A percentile compares a stretch with the other conserved stretches of the same genome.
These are phyloP conservation scores for Syrista parreyssii DNA, from an alignment of 2,888 invertebrate species.

Conservation along the genomic window DNA sequence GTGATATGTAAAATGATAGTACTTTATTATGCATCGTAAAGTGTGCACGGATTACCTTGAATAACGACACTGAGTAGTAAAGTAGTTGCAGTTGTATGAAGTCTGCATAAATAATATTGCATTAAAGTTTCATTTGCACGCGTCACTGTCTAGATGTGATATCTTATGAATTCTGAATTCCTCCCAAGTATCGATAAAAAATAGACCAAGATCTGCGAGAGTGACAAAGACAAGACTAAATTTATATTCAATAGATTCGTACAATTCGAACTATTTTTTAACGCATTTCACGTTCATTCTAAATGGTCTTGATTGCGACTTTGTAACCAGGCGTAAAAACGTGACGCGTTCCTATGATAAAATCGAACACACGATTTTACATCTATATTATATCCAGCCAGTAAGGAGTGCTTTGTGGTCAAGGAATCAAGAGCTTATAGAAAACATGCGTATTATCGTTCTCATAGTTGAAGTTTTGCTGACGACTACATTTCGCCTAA, in stretches of 20 bases:
- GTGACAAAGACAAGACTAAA: neutral
- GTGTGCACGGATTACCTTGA: neutral
- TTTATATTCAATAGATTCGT: neutral
- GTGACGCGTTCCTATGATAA: neutral
- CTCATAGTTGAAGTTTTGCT: too few relatives aligned
- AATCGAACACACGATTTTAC: neutral
- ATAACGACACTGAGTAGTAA: neutral
- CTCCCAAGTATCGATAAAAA: neutral
- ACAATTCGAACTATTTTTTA: neutral
- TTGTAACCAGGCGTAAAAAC: neutral
- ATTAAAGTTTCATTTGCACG: neutral
- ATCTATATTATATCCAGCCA: neutral
- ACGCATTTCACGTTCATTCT: neutral
- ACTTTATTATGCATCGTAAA: neutral
- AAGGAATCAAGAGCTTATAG: too few relatives aligned
- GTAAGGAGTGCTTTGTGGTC: neutral
- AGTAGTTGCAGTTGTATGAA: neutral
- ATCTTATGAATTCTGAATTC: neutral
- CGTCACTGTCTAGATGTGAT: neutral
- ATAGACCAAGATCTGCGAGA: neutral
- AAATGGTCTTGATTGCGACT: neutral
- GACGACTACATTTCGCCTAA: too few relatives aligned
- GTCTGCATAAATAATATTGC: neutral
- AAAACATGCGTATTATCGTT: too few relatives aligned
- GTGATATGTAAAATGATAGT: neutral